These are phyloP conservation scores for Petrolisthes manimaculis DNA, from an alignment of 2,888 invertebrate genomes.

Conservation along the genomic window DNA sequence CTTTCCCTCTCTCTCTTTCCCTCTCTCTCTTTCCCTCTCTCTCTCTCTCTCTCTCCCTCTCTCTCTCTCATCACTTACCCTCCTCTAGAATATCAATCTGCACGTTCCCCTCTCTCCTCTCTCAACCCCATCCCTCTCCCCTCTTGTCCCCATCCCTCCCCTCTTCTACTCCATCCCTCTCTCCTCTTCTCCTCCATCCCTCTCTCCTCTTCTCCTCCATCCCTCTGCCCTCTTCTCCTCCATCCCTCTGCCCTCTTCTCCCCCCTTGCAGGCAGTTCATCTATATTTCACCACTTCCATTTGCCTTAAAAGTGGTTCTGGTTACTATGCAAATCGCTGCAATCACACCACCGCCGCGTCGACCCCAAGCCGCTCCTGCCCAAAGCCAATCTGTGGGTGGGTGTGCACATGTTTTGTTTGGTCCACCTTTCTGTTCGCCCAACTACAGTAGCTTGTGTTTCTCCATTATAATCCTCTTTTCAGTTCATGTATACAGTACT, in stretches of 20 bases:
- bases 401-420: too few species aligned
- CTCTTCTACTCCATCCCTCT: not conserved
- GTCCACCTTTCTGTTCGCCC: too few species aligned
- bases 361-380: constrained; percentile 14
- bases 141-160: not conserved
- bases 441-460: too few species aligned
- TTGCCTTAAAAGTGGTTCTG: constrained; percentile 38
- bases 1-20: not conserved
- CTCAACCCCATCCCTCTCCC: not conserved
- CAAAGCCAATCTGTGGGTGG: constrained; percentile 23
- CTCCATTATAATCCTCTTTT: too few species aligned
- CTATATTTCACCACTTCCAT: constrained; percentile 51
- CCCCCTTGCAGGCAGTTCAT: constrained; percentile 19
- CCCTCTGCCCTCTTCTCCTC: not conserved
- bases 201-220: not conserved
- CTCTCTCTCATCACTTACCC: not conserved
- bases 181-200: not conserved
- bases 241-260: not conserved
- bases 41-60: not conserved
- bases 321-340: constrained; percentile 50
- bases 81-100: not conserved
- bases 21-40: not conserved
- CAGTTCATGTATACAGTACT: too few species aligned
- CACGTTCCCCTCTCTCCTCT: not conserved
- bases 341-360: constrained; percentile 28